Evolutionary conservation across 2,888 invertebrate genomes (phyloP).

Genomic region (Dorcus hopei): DNA sequence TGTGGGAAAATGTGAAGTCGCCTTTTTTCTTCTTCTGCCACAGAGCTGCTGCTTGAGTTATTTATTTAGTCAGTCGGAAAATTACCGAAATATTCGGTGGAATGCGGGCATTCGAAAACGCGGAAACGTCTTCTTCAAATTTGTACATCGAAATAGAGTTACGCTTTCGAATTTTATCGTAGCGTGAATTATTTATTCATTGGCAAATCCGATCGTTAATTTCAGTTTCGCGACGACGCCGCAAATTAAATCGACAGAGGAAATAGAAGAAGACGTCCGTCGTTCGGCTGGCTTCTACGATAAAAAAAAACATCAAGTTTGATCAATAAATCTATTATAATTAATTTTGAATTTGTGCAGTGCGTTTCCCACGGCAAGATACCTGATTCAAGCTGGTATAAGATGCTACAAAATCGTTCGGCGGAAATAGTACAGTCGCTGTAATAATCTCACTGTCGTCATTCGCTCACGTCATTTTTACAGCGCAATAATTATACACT

Average conservation of each 20-base stretch:
- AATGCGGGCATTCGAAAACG: conserved; percentile 26
- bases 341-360: conserved; percentile 47
- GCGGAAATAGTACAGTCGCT: conserved; percentile 41
- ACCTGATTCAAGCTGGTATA: conserved; percentile 39
- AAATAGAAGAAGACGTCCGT: neutral
- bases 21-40: too few relatives aligned
- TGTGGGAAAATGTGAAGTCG: conserved; percentile 38
- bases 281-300: neutral
- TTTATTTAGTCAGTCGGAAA: conserved; percentile 21
- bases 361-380: conserved; percentile 44
- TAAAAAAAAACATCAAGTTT: conserved; percentile 29
- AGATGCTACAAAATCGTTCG: conserved; percentile 45
- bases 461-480: conserved; percentile 1
- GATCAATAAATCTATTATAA: conserved; percentile 49
- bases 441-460: conserved; percentile 20
- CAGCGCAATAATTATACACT: neutral
- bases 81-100: conserved; percentile 14
- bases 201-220: neutral
- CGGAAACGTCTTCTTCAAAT: conserved; percentile 37
- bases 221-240: neutral
- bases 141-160: conserved; percentile 30
- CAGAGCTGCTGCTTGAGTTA: neutral
- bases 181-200: conserved; percentile 8
- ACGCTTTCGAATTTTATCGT: conserved; percentile 44
- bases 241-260: neutral